Evolutionary conservation across 2,797 vertebrate species (phyloP), one percentile per base, ranked within the genome.

Genomic region (Dromococcyx pavoninus): DNA sequence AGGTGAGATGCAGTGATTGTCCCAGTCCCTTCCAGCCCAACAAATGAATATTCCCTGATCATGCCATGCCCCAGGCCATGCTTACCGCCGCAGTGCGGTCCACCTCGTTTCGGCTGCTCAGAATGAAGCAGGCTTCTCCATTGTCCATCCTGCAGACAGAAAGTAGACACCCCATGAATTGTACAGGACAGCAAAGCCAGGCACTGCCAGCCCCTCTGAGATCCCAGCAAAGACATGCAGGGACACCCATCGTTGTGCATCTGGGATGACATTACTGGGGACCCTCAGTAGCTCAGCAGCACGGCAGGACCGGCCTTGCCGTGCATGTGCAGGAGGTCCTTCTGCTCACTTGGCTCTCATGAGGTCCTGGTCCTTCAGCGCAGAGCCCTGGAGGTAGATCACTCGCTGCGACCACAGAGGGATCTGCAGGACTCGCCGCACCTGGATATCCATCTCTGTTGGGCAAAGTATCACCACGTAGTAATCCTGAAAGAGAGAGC

Each of bases 381-480:
- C 99, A 0, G 99, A 99, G 61, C 99, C 99, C 96, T 99, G 99
- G 51, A 99, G 98, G 94, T 99, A 99, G 95, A 99, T 99, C 51
- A 99, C 99, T 50, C 99, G 95, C 94, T 99, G 99, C 3, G 99
- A 99, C 99, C 99, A 99, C 84, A 99, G 97, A 0, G 99, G 99
- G 88, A 99, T 99, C 98, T 99, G 99, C 75, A 99, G 98, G 58
- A 99, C 98, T 18, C 99, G 96, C 17, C 99, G 98, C 46, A 99
- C 99, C 96, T 99, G 99, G n/a, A 98, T 95, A 64, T 99, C 99
- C 99, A 99, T 99, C 96, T 99, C 99, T 3, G 98, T 98, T 0
- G 99, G 99, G 82, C 99, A 99, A 62, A 99, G 98, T 94, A 99
- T 99, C 97, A 99, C 98, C 94, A 99, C 99, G 18, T 99, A 99